These are phyloP conservation scores for Philaenus spumarius DNA, from an alignment of 1,140 invertebrate species.

Conservation along the genomic window DNA sequence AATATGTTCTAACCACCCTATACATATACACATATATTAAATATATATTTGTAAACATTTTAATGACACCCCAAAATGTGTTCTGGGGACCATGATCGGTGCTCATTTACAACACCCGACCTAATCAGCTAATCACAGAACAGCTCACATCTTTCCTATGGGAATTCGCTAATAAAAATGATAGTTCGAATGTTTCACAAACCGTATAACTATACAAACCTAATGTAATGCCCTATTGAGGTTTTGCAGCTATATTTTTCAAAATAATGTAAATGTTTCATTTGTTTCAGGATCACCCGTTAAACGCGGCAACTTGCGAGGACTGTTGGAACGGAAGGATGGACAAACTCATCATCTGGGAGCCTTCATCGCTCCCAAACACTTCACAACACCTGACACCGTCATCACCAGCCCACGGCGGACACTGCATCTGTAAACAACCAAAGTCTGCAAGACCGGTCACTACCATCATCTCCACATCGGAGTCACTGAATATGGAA, in stretches of 20 bases:
- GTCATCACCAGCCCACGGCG: conserved; percentile 43
- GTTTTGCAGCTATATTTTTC: no score
- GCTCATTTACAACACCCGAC: no score
- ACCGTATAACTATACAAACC: not conserved
- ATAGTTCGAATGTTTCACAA: not conserved
- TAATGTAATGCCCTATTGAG: not conserved
- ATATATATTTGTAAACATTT: no score
- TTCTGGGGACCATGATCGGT: no score
- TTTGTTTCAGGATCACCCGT: conserved; percentile 54
- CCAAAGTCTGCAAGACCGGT: conserved; percentile 7
- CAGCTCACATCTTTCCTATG: no score
- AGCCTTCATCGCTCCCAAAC: conserved; percentile 46
- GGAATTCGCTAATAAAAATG: no score
- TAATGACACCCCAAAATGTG: no score
- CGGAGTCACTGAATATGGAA: conserved; percentile 65
- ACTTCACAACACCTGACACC: conserved; percentile 47
- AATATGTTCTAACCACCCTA: no score
- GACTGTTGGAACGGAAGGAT: conserved; percentile 78
- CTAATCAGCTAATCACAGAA: no score
- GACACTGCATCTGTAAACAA: conserved; percentile 51
- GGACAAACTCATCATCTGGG: conserved; percentile 71
- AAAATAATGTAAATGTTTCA: not conserved
- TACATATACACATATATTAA: no score
- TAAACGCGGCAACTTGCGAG: conserved; percentile 68
- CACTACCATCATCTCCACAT: conserved; percentile 21